A percentile compares a stretch with the other conserved stretches of the same genome.
Conservation (phyloP, 2,113 vertebrate species). For the Oreocharis arfaki region DNA sequence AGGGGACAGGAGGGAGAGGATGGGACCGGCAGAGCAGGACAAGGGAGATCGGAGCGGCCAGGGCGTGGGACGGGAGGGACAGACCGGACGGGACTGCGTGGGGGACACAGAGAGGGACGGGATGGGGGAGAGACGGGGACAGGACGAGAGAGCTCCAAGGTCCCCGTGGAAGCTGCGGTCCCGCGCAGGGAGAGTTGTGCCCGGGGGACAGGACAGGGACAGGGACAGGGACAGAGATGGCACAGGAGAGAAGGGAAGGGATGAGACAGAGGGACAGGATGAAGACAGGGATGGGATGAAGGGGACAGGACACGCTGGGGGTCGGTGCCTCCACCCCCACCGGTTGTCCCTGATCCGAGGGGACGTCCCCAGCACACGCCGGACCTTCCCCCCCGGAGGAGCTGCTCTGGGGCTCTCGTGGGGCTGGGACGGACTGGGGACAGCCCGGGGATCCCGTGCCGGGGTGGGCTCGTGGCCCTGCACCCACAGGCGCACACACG, state of each 20-base stretch:
- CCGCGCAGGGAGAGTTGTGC: neutral
- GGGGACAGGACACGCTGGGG: neutral
- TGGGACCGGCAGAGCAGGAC: neutral
- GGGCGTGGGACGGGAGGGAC: neutral
- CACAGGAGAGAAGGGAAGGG: neutral
- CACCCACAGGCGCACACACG: neutral
- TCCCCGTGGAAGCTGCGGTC: neutral
- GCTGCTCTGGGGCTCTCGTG: neutral
- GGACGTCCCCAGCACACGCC: neutral
- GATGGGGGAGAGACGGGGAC: neutral
- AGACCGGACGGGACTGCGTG: neutral
- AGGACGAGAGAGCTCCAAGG: neutral
- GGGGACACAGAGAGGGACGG: neutral
- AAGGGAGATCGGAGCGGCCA: neutral
- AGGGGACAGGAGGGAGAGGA: neutral
- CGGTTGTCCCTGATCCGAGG: neutral
- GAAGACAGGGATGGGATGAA: neutral
- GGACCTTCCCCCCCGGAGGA: neutral
- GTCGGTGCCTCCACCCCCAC: neutral
- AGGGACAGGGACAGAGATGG: neutral
- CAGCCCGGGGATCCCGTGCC: neutral
- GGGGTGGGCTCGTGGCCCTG: neutral
- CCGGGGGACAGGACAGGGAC: neutral
- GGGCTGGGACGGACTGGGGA: neutral
- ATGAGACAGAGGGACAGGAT: neutral